These are phyloP conservation scores for Vanessa atalanta DNA, from an alignment of 1,140 invertebrate genomes.

Conservation along the genomic window DNA sequence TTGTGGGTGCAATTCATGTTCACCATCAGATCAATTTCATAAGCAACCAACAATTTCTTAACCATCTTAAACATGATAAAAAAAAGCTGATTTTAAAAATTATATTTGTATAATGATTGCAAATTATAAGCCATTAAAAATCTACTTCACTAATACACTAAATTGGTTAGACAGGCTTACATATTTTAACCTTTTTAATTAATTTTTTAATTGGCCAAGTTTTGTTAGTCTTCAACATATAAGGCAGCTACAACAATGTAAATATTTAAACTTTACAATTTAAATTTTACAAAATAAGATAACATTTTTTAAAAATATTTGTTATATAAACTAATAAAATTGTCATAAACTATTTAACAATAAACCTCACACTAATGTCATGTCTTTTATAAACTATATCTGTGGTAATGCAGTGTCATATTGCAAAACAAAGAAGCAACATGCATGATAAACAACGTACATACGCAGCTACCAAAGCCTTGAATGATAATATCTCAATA, in stretches of 20 bases:
- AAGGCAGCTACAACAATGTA: not conserved
- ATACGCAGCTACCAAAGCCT: conserved; percentile 46
- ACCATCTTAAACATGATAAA: no score
- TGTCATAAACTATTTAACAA: not conserved
- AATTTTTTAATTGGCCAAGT: not conserved
- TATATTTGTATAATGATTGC: no score
- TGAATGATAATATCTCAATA: conserved; percentile 60
- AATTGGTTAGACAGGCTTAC: no score
- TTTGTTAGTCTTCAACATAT: not conserved
- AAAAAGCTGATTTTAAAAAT: no score
- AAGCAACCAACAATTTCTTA: no score
- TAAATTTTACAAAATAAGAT: not conserved
- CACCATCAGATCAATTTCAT: no score
- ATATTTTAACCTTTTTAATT: no score
- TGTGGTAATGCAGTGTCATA: conserved; percentile 4
- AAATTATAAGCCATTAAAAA: no score
- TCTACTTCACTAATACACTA: no score
- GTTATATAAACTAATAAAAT: not conserved
- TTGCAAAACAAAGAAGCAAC: conserved; percentile 7
- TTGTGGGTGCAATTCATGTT: no score
- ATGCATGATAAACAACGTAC: conserved; percentile 14
- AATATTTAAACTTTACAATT: not conserved
- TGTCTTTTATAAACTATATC: not conserved
- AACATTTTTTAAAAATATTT: not conserved
- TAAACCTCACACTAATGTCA: not conserved